Percentiles rank a stretch among this genome's conserved stretches.
phyloP scores from a whole-genome alignment of 1,140 invertebrate genomes.

The Venturia canescens region DNA sequence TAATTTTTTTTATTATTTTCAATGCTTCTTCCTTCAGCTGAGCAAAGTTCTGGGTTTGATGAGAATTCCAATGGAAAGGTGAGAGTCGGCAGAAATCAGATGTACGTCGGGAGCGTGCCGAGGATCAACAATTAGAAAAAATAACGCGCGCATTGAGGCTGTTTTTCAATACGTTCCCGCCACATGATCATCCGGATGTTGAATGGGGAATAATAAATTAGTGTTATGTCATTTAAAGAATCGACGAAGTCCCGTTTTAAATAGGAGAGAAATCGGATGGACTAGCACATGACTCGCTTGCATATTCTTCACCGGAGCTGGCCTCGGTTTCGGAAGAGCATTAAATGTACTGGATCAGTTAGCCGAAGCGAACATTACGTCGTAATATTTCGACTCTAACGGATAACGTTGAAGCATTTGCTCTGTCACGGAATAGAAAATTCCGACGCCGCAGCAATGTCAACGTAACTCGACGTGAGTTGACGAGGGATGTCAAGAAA shows the following conservation, averaged over 20 bases:
- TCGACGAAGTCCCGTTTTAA: neutral
- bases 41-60: conserved; percentile 84
- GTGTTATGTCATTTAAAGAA: neutral
- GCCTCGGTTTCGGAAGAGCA: neutral
- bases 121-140: conserved; percentile 8
- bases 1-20: conserved; percentile 50
- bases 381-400: too few species aligned
- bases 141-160: neutral
- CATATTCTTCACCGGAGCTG: conserved; percentile 16
- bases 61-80: conserved; percentile 82
- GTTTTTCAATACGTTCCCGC: neutral
- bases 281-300: neutral
- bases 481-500: neutral
- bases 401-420: neutral
- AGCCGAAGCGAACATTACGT: too few species aligned
- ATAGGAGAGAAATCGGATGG: neutral
- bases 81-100: conserved; percentile 68
- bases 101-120: neutral
- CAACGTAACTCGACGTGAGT: neutral
- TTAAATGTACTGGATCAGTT: too few species aligned
- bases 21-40: conserved; percentile 77
- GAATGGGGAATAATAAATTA: conserved; percentile 13
- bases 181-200: conserved; percentile 6
- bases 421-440: neutral
- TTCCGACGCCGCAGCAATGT: neutral